phyloP scores from a whole-genome alignment of 2,888 invertebrate genomes.

The Pyrocoelia pectoralis region DNA sequence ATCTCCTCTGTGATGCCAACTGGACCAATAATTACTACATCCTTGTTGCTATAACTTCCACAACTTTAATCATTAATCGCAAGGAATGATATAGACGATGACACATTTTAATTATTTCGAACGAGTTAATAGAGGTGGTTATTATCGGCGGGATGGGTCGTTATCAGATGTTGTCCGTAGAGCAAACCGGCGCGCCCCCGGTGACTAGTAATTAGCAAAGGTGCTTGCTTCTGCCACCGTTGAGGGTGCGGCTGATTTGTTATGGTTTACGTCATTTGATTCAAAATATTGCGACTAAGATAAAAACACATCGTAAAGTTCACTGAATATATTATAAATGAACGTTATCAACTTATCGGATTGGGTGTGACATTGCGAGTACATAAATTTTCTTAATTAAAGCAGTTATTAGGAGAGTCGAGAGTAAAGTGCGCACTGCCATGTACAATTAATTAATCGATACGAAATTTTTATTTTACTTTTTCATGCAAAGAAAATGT shows the following conservation, averaged over 20 bases:
- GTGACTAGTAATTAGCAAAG: constrained; percentile 47
- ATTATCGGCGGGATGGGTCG: constrained; percentile 38
- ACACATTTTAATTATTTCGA: constrained; percentile 30
- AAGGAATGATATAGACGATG: constrained; percentile 14
- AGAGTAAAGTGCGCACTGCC: constrained; percentile 41
- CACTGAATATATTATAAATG: constrained; percentile 49
- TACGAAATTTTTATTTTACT: no score
- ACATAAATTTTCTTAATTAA: constrained; percentile 55
- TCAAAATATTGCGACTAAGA: constrained; percentile 52
- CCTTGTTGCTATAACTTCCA: constrained; percentile 23
- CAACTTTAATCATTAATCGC: constrained; percentile 19
- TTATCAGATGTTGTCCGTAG: constrained; percentile 43
- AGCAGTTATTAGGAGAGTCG: constrained; percentile 48
- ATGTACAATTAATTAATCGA: neutral
- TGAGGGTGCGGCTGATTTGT: constrained; percentile 49
- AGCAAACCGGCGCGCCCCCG: constrained; percentile 31
- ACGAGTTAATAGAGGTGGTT: constrained; percentile 35
- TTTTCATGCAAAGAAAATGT: no score
- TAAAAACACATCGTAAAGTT: constrained; percentile 54
- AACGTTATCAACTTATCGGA: constrained; percentile 50
- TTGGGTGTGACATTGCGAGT: constrained; percentile 51
- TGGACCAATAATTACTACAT: constrained; percentile 50
- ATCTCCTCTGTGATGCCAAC: constrained; percentile 47
- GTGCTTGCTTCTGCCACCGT: constrained; percentile 41
- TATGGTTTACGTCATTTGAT: constrained; percentile 44